Evolutionary conservation across 1,140 invertebrate genomes (phyloP).

Genomic region (Drosophila orosa): DNA sequence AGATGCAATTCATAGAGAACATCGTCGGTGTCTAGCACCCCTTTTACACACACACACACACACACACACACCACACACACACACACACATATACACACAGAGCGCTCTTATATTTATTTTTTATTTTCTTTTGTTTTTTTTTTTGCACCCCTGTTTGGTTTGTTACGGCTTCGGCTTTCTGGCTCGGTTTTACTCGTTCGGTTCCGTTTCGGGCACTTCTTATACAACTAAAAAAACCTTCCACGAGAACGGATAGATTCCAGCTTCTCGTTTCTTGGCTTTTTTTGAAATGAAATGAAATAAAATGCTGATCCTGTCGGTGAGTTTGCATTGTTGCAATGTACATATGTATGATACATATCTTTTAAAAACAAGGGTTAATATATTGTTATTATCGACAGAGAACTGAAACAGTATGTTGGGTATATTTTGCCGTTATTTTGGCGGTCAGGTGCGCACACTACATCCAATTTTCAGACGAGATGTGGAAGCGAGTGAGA

Average conservation of each 20-base stretch:
- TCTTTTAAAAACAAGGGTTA: neutral
- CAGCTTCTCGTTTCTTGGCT: slow-evolving; percentile 3
- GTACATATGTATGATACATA: slow-evolving; percentile 18
- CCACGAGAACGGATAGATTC: neutral
- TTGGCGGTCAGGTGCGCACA: slow-evolving; percentile 3
- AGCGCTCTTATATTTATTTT: slow-evolving; percentile 9
- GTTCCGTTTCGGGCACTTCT: slow-evolving; percentile 14
- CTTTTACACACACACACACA: slow-evolving; percentile 10
- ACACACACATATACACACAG: neutral
- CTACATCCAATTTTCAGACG: neutral
- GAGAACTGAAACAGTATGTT: neutral
- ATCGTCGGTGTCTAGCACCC: slow-evolving; percentile 32
- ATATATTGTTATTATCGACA: slow-evolving; percentile 7
- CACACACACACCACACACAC: neutral
- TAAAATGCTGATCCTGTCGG: slow-evolving; percentile 12
- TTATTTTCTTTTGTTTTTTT: slow-evolving; percentile 4
- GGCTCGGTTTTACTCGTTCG: slow-evolving; percentile 12
- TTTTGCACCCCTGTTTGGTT: slow-evolving; percentile 14
- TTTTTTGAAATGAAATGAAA: slow-evolving; percentile 26
- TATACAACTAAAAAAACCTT: slow-evolving; percentile 53
- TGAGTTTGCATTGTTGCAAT: slow-evolving; percentile 18
- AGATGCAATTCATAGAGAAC: slow-evolving; percentile 50
- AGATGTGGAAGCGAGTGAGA: neutral
- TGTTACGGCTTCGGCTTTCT: slow-evolving; percentile 16
- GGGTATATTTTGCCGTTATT: neutral